phyloP scores from a whole-genome alignment of 2,113 vertebrate genomes.

The Sebastes schlegelii region DNA sequence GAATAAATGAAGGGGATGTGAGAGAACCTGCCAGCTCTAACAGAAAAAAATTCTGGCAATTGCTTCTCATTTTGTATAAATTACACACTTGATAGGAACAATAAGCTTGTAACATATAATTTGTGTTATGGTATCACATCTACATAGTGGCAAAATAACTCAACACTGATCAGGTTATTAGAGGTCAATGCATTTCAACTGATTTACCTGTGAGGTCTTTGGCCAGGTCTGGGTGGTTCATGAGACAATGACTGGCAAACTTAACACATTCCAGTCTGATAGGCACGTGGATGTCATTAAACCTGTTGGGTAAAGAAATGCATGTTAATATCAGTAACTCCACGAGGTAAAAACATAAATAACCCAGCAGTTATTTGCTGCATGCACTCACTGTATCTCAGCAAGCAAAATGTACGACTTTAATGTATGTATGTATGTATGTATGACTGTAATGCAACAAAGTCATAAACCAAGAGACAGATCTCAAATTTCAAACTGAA shows the following conservation, averaged over 20 bases:
- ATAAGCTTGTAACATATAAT: background rate
- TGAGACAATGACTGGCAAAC: slow-evolving; percentile 98
- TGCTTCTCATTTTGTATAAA: background rate
- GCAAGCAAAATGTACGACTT: background rate
- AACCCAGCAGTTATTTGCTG: background rate
- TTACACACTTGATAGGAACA: background rate
- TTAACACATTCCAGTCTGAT: slow-evolving; percentile 99
- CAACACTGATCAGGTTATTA: background rate
- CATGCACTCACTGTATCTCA: background rate
- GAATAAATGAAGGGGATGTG: slow-evolving; percentile 14
- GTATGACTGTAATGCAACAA: background rate
- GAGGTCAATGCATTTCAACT: background rate
- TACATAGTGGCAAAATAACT: background rate
- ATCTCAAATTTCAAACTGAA: background rate
- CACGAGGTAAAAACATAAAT: background rate
- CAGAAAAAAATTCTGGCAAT: background rate
- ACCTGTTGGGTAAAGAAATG: slow-evolving; percentile 79
- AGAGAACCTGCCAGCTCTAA: background rate
- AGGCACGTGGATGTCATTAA: slow-evolving; percentile 99
- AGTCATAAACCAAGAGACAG: background rate
- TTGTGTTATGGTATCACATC: background rate
- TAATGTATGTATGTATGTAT: background rate
- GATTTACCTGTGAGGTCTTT: slow-evolving; percentile 93
- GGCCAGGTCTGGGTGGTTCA: slow-evolving; percentile 98
- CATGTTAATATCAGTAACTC: background rate